These are phyloP conservation scores for Speoplatyrhinus poulsoni DNA, from an alignment of 2,113 vertebrate genomes.

Conservation along the genomic window DNA sequence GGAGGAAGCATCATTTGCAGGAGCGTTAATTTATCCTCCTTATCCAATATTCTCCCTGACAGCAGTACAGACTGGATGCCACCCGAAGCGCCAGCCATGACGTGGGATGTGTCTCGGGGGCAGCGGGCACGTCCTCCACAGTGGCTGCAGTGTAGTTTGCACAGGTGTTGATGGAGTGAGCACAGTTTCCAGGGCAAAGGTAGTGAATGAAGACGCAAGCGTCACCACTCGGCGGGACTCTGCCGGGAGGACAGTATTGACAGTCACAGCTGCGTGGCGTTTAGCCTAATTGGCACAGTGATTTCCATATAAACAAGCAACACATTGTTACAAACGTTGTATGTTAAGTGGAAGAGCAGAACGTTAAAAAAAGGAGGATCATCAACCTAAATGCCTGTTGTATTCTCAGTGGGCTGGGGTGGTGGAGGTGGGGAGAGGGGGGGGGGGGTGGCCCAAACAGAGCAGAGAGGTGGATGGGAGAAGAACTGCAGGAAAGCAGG, in stretches of 20 bases:
- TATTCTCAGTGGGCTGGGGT: slow-evolving; percentile 23
- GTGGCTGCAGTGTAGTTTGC: slow-evolving; percentile 8
- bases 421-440: not conserved
- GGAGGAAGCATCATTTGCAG: slow-evolving; percentile 38
- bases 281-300: slow-evolving; percentile 50
- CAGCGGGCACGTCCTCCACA: slow-evolving; percentile 15
- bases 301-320: slow-evolving; percentile 65
- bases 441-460: slow-evolving; percentile 26
- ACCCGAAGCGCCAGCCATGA: slow-evolving; percentile 11
- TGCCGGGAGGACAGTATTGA: slow-evolving; percentile 35
- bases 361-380: slow-evolving; percentile 27
- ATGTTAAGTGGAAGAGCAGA: slow-evolving; percentile 37
- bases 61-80: slow-evolving; percentile 24
- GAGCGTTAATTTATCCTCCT: slow-evolving; percentile 33
- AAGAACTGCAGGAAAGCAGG: not conserved
- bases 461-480: not conserved
- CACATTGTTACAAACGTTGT: slow-evolving; percentile 66
- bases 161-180: slow-evolving; percentile 7
- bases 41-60: slow-evolving; percentile 32
- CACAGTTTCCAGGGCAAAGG: not conserved
- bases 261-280: slow-evolving; percentile 24
- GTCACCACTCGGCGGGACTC: slow-evolving; percentile 17
- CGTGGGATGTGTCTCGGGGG: slow-evolving; percentile 6
- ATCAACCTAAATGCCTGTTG: slow-evolving; percentile 13
- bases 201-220: slow-evolving; percentile 32